Evolutionary conservation across 2,797 vertebrate species (phyloP), one percentile per base, ranked within the genome.

Genomic region (Erpetoichthys calabaricus): DNA sequence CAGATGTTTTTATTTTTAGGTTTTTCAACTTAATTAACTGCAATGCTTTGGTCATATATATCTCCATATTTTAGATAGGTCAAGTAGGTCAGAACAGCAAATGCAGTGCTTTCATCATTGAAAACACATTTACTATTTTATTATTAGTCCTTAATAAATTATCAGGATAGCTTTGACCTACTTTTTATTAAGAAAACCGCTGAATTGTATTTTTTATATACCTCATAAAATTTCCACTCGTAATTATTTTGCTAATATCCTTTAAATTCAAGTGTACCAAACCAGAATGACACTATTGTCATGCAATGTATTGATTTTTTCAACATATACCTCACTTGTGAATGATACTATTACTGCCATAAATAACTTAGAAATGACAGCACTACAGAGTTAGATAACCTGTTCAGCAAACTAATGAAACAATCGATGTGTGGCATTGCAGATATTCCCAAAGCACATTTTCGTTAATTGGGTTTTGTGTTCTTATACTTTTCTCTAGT

Each of bases 391-490:
- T 70, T 55, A 65, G 57, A 57, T 53, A 59, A 62, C 55, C 60
- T 52, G 66, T 65, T 55, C 53, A 44, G 62, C 66, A 61, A 64
- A 57, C 62, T 67, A 70, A 76, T 74, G 62, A 70, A 66, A 62
- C 61, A 63, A 68, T 74, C 61, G 57, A 41, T 66, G 66, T 68
- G 59, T 67, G 64, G 50, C 55, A 61, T 62, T 64, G 57, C 49
- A 56, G 68, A 60, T 56, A 62, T 63, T 69, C 62, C 68, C 67
- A 57, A 9, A 64, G 64, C 64, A 47, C 55, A 45, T 60, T 62
- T 70, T 70, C 65, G 61, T 64, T 62, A 62, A 68, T 67, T 65
- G 68, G 57, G 61, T 68, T 68, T 71, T 54, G 57, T 62, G 67
- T 73, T 65, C 56, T 67, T 58, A 67, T 62, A 59, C 59, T 64